phyloP scores from a whole-genome alignment of 2,888 invertebrate genomes.

The Dryadula phaetusa region DNA sequence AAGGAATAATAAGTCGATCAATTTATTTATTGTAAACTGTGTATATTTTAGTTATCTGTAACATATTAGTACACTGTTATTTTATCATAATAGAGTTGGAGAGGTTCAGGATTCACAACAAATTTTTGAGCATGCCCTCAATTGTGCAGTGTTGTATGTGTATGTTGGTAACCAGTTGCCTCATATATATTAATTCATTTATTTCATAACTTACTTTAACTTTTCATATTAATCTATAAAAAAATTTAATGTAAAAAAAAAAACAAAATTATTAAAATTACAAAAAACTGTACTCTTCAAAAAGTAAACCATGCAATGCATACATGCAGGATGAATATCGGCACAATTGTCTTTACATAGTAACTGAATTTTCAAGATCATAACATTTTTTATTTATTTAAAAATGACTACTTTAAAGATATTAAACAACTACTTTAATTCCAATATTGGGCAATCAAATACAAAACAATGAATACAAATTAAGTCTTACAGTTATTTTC shows the following conservation, averaged over 20 bases:
- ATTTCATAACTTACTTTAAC: conserved; percentile 25
- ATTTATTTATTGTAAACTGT: conserved; percentile 45
- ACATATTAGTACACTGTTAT: conserved; percentile 66
- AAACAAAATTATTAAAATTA: conserved; percentile 45
- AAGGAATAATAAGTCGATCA: conserved; percentile 48
- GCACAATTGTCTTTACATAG: conserved; percentile 63
- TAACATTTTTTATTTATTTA: not conserved
- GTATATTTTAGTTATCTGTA: conserved; percentile 47
- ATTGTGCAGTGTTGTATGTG: conserved; percentile 67
- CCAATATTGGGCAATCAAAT: conserved; percentile 11
- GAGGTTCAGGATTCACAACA: conserved; percentile 61
- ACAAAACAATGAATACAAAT: not conserved
- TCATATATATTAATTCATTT: conserved; percentile 33
- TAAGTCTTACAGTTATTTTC: conserved; percentile 31
- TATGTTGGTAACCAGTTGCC: conserved; percentile 44
- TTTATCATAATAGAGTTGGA: conserved; percentile 65
- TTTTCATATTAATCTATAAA: conserved; percentile 28
- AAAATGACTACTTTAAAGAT: conserved; percentile 11
- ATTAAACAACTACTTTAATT: conserved; percentile 1
- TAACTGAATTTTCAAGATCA: conserved; percentile 57
- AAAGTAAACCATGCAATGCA: conserved; percentile 72
- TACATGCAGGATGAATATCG: conserved; percentile 65
- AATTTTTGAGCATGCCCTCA: conserved; percentile 77
- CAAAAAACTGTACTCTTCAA: conserved; percentile 69
- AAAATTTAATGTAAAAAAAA: conserved; percentile 17